Base-by-base conservation (phyloP, 2,113 vertebrate genomes). In the Oncorhynchus clarkii region DNA sequence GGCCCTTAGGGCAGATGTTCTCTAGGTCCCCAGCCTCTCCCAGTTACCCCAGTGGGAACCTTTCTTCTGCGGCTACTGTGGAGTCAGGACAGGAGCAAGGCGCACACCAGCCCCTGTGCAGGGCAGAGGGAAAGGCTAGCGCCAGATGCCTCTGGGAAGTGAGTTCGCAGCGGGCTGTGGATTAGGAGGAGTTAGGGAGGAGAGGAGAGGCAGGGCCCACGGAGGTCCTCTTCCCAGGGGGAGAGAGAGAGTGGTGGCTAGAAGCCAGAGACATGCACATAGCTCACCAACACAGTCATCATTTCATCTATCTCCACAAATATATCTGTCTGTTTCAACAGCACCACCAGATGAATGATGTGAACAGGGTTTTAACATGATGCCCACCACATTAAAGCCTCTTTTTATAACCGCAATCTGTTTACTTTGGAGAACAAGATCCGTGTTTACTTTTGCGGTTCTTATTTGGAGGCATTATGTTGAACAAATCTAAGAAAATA, bases 191-290 rank as follows among this genome's bases (percentile, higher is more conserved):
- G 39, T 81, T 78, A 57, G 7, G 39, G 68, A 64, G 71, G 16
- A 18, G 4, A 67, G 65, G 26, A 91, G 83, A 90, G 76, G 86
- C 77, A 90, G 82, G 88, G 80, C 78, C 71, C 78, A 74, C 59
- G 85, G 84, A 91, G 89, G 89, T 89, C 87, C 78, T 85, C 83
- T 88, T 90, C 89, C 87, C 90, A 87, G 81, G 80, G 80, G 83
- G 80, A 70, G 76, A 70, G n/a, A 39, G 31, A 29, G 73, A 57
- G 81, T 34, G 69, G 54, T 72, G 72, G 85, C 83, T 82, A 75
- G 81, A 81, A 84, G 89, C 80, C 84, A 80, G 76, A 74, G 77
- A 22, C 85, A 71, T 5, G 45, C 70, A 74, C 88, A 90, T 84
- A 87, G 88, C 86, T 89, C 89, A 85, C 74, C 82, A 75, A 80